These are phyloP conservation scores for Hemiscyllium ocellatum DNA, from an alignment of 2,113 vertebrate genomes.

Conservation along the genomic window DNA sequence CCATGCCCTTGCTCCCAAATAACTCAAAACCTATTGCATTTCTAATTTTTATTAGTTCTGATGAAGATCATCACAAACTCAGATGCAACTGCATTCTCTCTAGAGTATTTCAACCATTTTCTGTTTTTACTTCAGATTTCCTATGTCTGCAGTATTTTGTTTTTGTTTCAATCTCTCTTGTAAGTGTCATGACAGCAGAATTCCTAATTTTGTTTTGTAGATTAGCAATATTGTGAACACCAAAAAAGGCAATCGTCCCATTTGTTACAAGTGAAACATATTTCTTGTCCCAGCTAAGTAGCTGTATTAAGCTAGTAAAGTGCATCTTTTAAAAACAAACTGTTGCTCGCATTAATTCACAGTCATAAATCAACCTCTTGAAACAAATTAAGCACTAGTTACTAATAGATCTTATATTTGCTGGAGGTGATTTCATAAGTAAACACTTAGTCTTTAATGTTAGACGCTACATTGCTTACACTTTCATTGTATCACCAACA, in stretches of 20 bases:
- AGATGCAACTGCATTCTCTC: too few species aligned
- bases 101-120: too few species aligned
- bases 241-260: not conserved
- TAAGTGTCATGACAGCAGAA: not conserved
- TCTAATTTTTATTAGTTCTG: too few species aligned
- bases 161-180: not conserved
- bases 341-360: not conserved
- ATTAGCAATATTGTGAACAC: not conserved
- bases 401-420: not conserved
- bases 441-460: not conserved
- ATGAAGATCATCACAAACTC: too few species aligned
- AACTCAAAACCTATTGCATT: too few species aligned
- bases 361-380: not conserved
- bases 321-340: not conserved
- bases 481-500: not conserved
- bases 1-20: too few species aligned
- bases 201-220: not conserved
- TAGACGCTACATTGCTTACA: not conserved
- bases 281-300: not conserved
- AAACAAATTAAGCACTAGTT: conserved; percentile 19
- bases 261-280: not conserved
- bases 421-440: conserved; percentile 7
- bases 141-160: too few species aligned
- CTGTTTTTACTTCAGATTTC: too few species aligned
- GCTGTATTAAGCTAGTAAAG: not conserved